Evolutionary conservation across 2,888 invertebrate species (phyloP).

Genomic region (Drosophila nr. perissopoda): DNA sequence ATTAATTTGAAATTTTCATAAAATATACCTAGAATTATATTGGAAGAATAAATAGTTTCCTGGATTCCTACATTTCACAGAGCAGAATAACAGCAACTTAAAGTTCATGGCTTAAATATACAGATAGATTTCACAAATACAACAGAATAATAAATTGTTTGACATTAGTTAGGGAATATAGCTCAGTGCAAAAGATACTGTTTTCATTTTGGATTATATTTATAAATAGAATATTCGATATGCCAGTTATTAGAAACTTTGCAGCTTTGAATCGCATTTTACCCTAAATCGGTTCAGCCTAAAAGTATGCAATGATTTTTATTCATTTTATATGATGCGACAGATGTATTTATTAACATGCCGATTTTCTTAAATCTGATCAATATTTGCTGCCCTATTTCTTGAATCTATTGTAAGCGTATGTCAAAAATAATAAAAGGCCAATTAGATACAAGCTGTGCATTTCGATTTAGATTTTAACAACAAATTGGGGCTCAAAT

Average conservation of each 20-base stretch:
- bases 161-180: not conserved
- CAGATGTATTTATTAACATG: not conserved
- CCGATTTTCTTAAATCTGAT: not conserved
- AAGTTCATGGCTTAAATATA: not conserved
- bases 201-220: not conserved
- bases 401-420: not conserved
- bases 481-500: not conserved
- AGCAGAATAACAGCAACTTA: not conserved
- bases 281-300: slow-evolving; percentile 2
- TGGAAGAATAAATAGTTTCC: not conserved
- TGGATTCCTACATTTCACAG: not conserved
- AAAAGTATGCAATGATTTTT: slow-evolving; percentile 24
- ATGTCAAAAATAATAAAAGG: not conserved
- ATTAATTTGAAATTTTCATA: too few relatives aligned
- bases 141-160: not conserved
- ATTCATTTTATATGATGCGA: not conserved
- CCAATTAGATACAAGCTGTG: not conserved
- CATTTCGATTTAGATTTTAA: not conserved
- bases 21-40: too few relatives aligned
- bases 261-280: not conserved
- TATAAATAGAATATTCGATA: too few relatives aligned
- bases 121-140: not conserved
- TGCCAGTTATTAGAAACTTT: not conserved
- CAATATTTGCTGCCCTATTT: not conserved
- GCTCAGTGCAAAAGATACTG: not conserved